Base-by-base conservation (phyloP, 2,113 vertebrate genomes). In the Anser brachyrhynchus region DNA sequence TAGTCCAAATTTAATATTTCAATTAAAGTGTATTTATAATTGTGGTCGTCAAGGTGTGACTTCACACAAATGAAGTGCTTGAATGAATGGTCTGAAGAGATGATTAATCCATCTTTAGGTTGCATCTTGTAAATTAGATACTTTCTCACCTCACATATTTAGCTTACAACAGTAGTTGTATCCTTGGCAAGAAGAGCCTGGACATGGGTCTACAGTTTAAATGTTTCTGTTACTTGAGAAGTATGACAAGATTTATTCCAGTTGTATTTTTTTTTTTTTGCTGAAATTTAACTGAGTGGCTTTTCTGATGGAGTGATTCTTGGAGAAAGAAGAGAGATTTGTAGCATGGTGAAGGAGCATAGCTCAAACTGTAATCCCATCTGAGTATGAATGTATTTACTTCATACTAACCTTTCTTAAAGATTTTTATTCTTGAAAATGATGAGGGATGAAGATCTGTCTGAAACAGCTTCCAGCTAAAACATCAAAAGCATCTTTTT, bases 1-100 rank as follows among this genome's bases (percentile, higher is more conserved):
- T 92, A 87, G 93, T 90, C 80, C 37, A 94, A 93, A 92, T 96
- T 97, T 88, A 97, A 91, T 97, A 97, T 94, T 97, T 98, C 94
- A 97, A 21, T 92, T 92, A 83, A 90, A 65, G 67, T 90, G 13
- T 97, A 95, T 97, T 96, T 97, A 79, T 97, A 97, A 92, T 88
- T 95, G 80, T 94, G n/a, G 87, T 92, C 80, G 95, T 97, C 91
- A 96, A 95, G 79, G 75, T 97, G 84, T 96, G 87, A 93, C 95
- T 96, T 93, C 96, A 92, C 72, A 88, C 52, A 80, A 59, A 77
- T 61, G 2, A 91, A 93, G 49, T 70, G 80, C 83, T 94, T 87
- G 66, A 85, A 66, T 93, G 59, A 97, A 69, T 94, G 83, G 86
- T 95, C 88, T 96, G 91, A 90, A 95, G 51, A 52, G 13, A 93